Base-by-base conservation (phyloP, 2,797 vertebrate genomes). In the Limosa lapponica region DNA sequence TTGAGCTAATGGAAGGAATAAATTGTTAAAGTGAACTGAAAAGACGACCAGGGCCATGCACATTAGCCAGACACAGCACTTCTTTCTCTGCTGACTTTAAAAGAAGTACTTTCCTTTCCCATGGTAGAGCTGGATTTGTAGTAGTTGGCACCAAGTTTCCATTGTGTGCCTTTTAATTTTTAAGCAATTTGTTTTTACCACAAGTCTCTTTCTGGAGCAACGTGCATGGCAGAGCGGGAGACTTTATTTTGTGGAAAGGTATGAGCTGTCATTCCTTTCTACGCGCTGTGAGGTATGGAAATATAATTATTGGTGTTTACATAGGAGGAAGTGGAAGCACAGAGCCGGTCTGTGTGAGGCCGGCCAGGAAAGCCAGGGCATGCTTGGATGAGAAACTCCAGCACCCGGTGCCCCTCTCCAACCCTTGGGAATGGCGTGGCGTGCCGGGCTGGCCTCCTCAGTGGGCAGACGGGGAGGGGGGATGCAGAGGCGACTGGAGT, bases 161-260 rank as follows among this genome's bases (percentile, higher is more conserved):
- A 84, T 94, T 95, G 92, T 93, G n/a, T 37, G 83, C 28, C 52
- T 94, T 77, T 87, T 75, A 90, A 92, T 95, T 93, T 94, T 90
- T 69, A 66, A 87, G 81, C 86, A 44, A 75, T 84, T 92, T 90
- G 24, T 93, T 96, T 96, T 80, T n/a, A 80, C 77, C 48, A 11
- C 80, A 94, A 96, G 70, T 75, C 66, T 89, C 49, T 81, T 93
- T 94, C 46, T 92, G 86, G 83, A 94, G 66, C 81, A 41, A 52
- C 66, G 65, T 73, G 44, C 51, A 16, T 28, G 28, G 77, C 82
- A 69, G 86, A 64, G 62, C 10, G 62, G 62, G 86, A 84, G 77
- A 83, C 9, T 1, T 48, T 44, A 16, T 48, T 48, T 71, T 37
- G 58, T 87, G 83, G 62, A 71, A 90, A 96, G 88, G 90, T 94